Evolutionary conservation across 2,113 vertebrate species (phyloP), one percentile per base, ranked within the genome.

Genomic region (Diglossa brunneiventris): DNA sequence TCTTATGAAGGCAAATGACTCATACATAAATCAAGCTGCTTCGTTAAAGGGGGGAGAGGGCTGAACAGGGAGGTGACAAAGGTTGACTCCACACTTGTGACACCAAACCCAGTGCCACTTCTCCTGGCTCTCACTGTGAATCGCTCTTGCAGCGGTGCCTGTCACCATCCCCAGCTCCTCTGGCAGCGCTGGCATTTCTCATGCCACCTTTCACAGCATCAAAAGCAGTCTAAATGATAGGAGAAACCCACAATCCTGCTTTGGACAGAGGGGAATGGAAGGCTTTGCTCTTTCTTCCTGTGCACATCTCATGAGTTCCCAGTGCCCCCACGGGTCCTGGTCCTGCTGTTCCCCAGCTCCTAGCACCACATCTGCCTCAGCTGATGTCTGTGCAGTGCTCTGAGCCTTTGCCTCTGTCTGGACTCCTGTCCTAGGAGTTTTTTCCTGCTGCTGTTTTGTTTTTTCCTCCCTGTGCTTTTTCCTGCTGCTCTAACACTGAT

Each of bases 1-100:
- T 95, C 94, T 98, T 96, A 97, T 95, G 97, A 98, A 97, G 96
- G 97, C 92, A 96, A 95, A 98, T 90, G 86, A 87, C 77, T 89
- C 63, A 2, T 67, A 52, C 95, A 94, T 97, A 97, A 97, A 97
- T 98, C 96, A 97, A 73, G 87, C 79, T 64, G 82, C 81, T 96
- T 98, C 89, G 78, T 97, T 97, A 97, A 84, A 89, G 88, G 93
- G 76, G 93, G 75, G 52, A 80, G 83, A 90, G 63, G 61, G 91
- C 95, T 87, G 87, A 83, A 94, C 50, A 28, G 15, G 33, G 83
- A 88, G 87, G 94, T 96, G 87, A 24, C 42, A 74, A 68, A 95
- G 96, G 97, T 98, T 97, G 97, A 96, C 95, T 95, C 95, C 37
- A 46, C 87, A 86, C 76, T 89, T 8, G 0, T 87, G 89, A 69